Evolutionary conservation across 2,113 vertebrate genomes (phyloP).

Genomic region (Epinephelus moara): DNA sequence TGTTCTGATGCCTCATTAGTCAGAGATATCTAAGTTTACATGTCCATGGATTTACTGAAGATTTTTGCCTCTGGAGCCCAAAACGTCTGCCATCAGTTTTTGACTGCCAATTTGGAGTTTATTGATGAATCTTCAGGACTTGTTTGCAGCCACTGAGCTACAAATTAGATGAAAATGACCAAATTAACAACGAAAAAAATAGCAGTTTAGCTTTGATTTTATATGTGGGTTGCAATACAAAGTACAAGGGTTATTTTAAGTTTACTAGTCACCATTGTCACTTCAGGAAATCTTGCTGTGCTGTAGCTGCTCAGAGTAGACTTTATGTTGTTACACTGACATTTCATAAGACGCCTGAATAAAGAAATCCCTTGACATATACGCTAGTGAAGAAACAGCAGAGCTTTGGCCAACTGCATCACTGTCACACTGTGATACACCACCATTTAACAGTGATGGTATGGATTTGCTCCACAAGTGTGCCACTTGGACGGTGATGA

Average conservation of each 20-base stretch:
- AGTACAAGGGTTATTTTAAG: too few relatives aligned
- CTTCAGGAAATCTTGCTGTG: background rate
- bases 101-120: too few relatives aligned
- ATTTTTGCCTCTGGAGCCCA: background rate
- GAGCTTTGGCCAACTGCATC: background rate
- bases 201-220: too few relatives aligned
- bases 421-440: background rate
- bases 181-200: too few relatives aligned
- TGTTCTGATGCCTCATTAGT: conserved; percentile 4
- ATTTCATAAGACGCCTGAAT: background rate
- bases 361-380: background rate
- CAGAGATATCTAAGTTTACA: background rate
- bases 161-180: too few relatives aligned
- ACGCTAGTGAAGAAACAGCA: background rate
- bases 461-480: background rate
- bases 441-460: background rate
- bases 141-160: too few relatives aligned
- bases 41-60: background rate
- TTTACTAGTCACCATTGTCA: too few relatives aligned
- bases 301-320: background rate
- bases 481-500: background rate
- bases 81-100: too few relatives aligned
- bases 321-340: background rate
- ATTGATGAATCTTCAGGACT: too few relatives aligned
- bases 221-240: too few relatives aligned